Conservation (phyloP, 2,888 invertebrate genomes). For the Leptothorax acervorum region DNA sequence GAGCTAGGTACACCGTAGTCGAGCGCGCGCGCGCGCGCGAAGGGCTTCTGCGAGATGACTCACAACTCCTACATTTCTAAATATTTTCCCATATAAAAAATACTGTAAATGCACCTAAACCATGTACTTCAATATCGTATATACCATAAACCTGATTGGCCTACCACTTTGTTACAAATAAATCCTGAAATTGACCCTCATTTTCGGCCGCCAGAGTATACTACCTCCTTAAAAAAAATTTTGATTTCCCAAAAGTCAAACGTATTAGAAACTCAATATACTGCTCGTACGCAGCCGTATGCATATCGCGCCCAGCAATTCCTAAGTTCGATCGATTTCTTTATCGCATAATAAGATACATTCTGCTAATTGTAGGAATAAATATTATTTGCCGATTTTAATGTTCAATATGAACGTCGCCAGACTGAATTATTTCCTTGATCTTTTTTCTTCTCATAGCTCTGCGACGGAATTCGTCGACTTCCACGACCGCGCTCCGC, state of each 20-base stretch:
- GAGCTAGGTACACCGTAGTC: too few species aligned
- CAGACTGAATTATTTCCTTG: neutral
- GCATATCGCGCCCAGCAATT: neutral
- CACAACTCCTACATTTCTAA: too few species aligned
- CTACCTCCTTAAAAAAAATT: neutral
- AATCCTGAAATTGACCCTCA: too few species aligned
- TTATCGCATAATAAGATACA: neutral
- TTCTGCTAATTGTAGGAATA: neutral
- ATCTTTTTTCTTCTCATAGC: slow-evolving; percentile 14
- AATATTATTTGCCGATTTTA: slow-evolving; percentile 11
- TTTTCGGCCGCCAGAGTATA: too few species aligned
- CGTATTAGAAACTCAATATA: neutral
- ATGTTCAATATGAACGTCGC: neutral
- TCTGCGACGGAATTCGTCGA: slow-evolving; percentile 54
- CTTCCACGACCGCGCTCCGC: slow-evolving; percentile 57
- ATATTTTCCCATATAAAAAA: too few species aligned
- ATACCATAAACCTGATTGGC: too few species aligned
- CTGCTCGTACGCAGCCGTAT: neutral
- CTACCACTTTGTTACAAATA: too few species aligned
- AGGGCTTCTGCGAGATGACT: too few species aligned
- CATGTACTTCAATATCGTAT: too few species aligned
- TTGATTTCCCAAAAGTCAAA: neutral
- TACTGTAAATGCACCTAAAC: too few species aligned
- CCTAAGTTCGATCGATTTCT: neutral
- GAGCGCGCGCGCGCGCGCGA: too few species aligned